phyloP scores from a whole-genome alignment of 2,113 vertebrate species.

The Uria aalge region DNA sequence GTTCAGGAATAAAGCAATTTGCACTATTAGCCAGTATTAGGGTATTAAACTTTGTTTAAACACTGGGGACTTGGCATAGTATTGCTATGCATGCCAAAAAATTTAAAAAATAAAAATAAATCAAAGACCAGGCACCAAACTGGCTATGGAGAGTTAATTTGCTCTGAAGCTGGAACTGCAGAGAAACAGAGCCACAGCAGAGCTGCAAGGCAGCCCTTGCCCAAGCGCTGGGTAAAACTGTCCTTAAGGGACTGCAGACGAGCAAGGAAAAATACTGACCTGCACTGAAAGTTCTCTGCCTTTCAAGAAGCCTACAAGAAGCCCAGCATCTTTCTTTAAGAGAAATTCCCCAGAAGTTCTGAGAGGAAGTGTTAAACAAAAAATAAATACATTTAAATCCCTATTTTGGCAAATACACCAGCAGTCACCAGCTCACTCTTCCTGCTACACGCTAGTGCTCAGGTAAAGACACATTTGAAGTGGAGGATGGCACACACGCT shows the following conservation, averaged over 20 bases:
- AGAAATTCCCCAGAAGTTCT: neutral
- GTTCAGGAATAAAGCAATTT: neutral
- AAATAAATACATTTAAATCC: neutral
- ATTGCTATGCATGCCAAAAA: neutral
- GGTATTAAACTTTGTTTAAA: neutral
- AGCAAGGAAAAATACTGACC: neutral
- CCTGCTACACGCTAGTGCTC: rapidly evolving
- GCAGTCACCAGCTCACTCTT: neutral
- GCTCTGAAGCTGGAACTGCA: neutral
- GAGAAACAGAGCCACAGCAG: neutral
- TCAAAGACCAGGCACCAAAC: neutral
- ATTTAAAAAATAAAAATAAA: neutral
- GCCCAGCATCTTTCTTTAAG: neutral
- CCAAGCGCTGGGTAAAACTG: neutral
- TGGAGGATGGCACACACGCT: rapidly evolving
- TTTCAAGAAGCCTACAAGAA: neutral
- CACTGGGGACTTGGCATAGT: neutral
- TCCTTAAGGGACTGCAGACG: neutral
- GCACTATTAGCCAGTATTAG: neutral
- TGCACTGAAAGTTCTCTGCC: neutral
- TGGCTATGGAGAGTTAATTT: neutral
- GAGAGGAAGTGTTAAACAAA: neutral
- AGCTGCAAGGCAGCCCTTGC: neutral
- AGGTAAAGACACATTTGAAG: neutral
- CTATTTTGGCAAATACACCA: neutral